Base-by-base conservation (phyloP, 30 jellyfish, hydroid and myxozoan species). In the Pelagia noctiluca region DNA sequence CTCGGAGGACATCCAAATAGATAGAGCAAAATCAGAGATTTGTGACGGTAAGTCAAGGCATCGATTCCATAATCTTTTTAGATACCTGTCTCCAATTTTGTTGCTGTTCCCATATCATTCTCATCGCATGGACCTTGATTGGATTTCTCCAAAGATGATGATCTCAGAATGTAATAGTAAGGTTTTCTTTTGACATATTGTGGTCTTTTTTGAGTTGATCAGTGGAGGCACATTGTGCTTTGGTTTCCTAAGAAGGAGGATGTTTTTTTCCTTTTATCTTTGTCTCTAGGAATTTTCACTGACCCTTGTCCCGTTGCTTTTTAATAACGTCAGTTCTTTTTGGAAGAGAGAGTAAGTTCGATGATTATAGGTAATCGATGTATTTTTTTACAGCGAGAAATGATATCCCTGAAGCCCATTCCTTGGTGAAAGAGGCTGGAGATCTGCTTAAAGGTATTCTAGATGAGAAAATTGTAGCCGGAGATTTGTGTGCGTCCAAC, bases 241-340 rank as follows among this genome's bases (percentile, higher is more conserved):
- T 42, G 57, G 57, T 42, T 42, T 16, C 57, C 57, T 42, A 42
- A 42, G 57, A 42, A 42, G 57, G 57, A 42, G 57, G 57, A 42
- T 42, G 57, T 42, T 8, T 42, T 5, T 42, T 42, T 5, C 57
- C 57, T 42, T 42, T 42, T 42, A 5, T 42, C 8, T 42, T 16
- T 42, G n/a, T n/a, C n/a, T n/a, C n/a, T n/a, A n/a, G n/a, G n/a
- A n/a, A n/a, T 42, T 8, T 42, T 42, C 12, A 42, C 57, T 42
- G 57, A 42, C 57, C 57, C 57, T 42, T 42, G 57, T 42, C 57
- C 57, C 57, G 57, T 42, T 42, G 57, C 57, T 42, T 42, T 42
- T 42, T 42, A 42, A 42, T 42, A 42, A 5, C 12, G 8, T 16
- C 57, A 5, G 57, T 42, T 42, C 16, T 42, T 42, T 42, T 42